Evolutionary conservation across 1,140 invertebrate species (phyloP), one percentile per base, ranked within the genome.

Genomic region (Meteorus sp.): DNA sequence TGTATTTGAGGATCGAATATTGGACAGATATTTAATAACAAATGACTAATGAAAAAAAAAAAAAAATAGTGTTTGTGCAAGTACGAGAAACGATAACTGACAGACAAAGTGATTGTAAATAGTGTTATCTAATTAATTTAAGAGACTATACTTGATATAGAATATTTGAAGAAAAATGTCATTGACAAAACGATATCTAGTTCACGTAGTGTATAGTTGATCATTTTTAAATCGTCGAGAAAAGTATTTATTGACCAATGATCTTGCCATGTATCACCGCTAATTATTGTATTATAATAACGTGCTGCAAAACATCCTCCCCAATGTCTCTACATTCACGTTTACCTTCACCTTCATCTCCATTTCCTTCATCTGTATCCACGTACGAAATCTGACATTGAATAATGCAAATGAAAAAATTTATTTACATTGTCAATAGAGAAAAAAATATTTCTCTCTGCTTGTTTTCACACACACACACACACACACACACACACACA

Each of bases 181-280:
- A 15, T 7, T 17, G 23, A 31, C 8, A 33, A n/a, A n/a, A 27
- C 15, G 3, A 48, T 65, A 64, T 71, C 63, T 69, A 63, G 65
- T 69, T 71, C 60, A 60, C 52, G 45, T n/a, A n/a, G n/a, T 53
- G 51, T 60, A 62, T 64, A 72, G 54, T 45, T 60, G 48, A 29
- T 9, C 17, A 35, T 31, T 17, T 33, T 47, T 9, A 25, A 52
- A 54, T 17, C 9, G 37, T 59, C 64, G 67, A 68, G 62, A 62
- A 45, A 69, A 71, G 67, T 73, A 73, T 73, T 73, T 73, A 73
- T 73, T 73, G 70, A 72, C 67, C 68, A 70, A 73, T 69, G 67
- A 70, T 61, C 71, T 72, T 73, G 71, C 70, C 71, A 73, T 72
- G 66, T 64, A 70, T 67, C 58, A 62, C 48, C 60, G 66, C 59